These are phyloP conservation scores for Phymanthus crucifer DNA, from an alignment of 92 coral and sea anemone genomes.

Conservation along the genomic window DNA sequence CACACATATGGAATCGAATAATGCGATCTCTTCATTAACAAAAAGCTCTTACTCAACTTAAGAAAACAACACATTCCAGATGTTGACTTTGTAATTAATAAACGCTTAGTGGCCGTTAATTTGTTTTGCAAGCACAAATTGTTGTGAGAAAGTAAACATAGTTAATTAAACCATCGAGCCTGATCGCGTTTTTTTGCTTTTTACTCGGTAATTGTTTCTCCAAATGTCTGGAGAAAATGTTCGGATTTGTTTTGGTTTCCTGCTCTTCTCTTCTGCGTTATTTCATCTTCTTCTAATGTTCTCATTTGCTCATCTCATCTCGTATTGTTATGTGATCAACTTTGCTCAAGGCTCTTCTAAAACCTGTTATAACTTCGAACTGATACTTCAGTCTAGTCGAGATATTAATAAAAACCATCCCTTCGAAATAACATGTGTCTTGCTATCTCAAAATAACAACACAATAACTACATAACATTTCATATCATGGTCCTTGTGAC, in stretches of 20 bases:
- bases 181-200: neutral
- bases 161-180: neutral
- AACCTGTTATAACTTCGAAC: neutral
- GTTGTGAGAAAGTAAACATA: slow-evolving; percentile 19
- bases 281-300: no score
- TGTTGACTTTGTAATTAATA: slow-evolving; percentile 12
- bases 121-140: slow-evolving; percentile 22
- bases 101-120: slow-evolving; percentile 17
- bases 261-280: no score
- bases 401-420: neutral
- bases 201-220: neutral
- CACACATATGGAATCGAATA: no score
- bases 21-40: neutral
- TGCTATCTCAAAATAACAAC: neutral
- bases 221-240: neutral
- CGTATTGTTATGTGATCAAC: neutral
- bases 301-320: no score
- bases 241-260: no score
- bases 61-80: neutral
- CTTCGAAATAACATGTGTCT: neutral
- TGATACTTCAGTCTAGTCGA: neutral
- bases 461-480: neutral
- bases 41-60: neutral
- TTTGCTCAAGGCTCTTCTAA: slow-evolving; percentile 4
- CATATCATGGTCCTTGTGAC: neutral